Conservation (phyloP, 2,888 invertebrate genomes). For the Rhagophthalmus giganteus region DNA sequence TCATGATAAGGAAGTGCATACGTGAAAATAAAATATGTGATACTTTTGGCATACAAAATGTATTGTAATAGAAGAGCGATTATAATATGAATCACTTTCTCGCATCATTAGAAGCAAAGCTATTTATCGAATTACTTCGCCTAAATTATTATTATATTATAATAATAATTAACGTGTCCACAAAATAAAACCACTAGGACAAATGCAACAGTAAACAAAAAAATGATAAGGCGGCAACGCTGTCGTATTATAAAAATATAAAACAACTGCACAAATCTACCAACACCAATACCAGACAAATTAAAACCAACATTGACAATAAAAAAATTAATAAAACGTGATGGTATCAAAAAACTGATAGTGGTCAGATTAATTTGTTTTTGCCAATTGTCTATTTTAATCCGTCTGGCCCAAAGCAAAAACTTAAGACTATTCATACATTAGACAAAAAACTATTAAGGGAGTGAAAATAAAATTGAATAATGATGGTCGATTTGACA, state of each 20-base stretch:
- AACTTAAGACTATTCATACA: background rate
- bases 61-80: conserved; percentile 34
- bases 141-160: conserved; percentile 17
- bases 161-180: conserved; percentile 14
- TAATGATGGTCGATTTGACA: conserved; percentile 16
- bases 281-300: conserved; percentile 9
- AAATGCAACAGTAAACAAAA: no score
- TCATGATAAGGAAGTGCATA: conserved; percentile 26
- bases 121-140: conserved; percentile 35
- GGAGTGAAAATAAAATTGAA: no score
- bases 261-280: conserved; percentile 24
- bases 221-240: conserved; percentile 24
- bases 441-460: no score
- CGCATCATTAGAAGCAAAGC: conserved; percentile 47
- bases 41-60: conserved; percentile 42
- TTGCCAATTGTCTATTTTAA: no score
- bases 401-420: conserved; percentile 7
- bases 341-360: no score
- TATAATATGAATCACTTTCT: conserved; percentile 38
- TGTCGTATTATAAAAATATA: conserved; percentile 30
- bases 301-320: no score
- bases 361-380: no score
- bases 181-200: no score
- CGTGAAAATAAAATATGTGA: conserved; percentile 37
- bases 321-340: background rate